These are phyloP conservation scores for Ginglymostoma cirratum DNA, from an alignment of 2,113 vertebrate genomes.

Conservation along the genomic window DNA sequence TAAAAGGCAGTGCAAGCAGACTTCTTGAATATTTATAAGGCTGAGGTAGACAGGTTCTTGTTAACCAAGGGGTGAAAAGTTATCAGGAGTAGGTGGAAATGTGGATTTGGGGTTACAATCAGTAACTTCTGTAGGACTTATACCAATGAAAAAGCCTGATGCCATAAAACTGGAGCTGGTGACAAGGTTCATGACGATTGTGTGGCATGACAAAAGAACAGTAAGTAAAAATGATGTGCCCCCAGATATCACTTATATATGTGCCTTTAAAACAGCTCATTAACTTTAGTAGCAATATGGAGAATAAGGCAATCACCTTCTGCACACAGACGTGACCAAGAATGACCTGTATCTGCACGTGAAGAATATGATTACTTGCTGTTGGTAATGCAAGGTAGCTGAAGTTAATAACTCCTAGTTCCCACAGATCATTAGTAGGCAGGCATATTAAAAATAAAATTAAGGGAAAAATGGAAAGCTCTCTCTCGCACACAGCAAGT, in stretches of 20 bases:
- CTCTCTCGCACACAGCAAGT: conserved; percentile 10
- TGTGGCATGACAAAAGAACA: neutral
- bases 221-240: neutral
- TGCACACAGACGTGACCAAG: neutral
- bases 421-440: neutral
- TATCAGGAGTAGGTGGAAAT: no score
- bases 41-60: no score
- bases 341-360: neutral
- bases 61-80: no score
- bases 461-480: neutral
- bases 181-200: neutral
- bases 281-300: neutral
- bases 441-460: neutral
- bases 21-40: no score
- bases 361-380: conserved; percentile 16
- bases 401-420: neutral
- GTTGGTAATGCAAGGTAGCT: neutral
- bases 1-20: no score
- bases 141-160: neutral
- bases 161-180: neutral
- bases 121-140: neutral
- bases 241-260: neutral
- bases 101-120: no score
- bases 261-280: neutral
- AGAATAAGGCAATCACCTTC: neutral